Evolutionary conservation across 53 echinoderm and acorn worm genomes (phyloP), one percentile per base, ranked within the genome.

Genomic region (Actinopyga echinites): DNA sequence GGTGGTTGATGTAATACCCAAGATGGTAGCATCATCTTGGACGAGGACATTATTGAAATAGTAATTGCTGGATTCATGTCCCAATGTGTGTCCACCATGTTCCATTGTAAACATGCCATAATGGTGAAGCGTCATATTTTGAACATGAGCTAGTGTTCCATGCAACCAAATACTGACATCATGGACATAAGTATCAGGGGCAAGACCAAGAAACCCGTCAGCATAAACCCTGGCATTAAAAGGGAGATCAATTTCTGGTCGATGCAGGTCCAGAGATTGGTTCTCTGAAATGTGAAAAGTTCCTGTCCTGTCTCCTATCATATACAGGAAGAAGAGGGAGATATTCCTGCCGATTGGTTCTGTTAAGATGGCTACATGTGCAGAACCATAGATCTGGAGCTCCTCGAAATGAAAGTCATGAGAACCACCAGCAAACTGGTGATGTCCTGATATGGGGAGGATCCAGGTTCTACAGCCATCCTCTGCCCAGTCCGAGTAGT

Each of bases 381-480:
- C 90, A 38, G 80, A 44, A 32, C 95, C 95, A 53, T 95, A 92
- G 20, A 95, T 64, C 64, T 95, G 95, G n/a, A 95, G 82, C 54
- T 95, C 95, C 75, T 95, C 95, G 90, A 95, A 95, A 57, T 92
- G 92, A 38, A 90, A 95, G 61, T 90, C 82, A 49, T 88, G 78
- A 20, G 83, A 88, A 7, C 92, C 92, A 60, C 87, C 87, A n/a
- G 95, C 95, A 84, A 95, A 90, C 31, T 90, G 86, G 62, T 95
- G 92, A 17, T 69, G 86, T 34, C 95, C 95, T 24, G 95, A 95
- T 69, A 90, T 84, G 23, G 95, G 90, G 37, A 95, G 86, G 33
- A 95, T 86, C 95, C 95, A 95, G 1, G 95, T 92, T 23, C 95
- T 66, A 59, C 92, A 95, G 38, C 95, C 90, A 79, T 95, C 95